These are phyloP conservation scores for Morinoia aosen DNA, from an alignment of 2,888 invertebrate genomes.

Conservation along the genomic window DNA sequence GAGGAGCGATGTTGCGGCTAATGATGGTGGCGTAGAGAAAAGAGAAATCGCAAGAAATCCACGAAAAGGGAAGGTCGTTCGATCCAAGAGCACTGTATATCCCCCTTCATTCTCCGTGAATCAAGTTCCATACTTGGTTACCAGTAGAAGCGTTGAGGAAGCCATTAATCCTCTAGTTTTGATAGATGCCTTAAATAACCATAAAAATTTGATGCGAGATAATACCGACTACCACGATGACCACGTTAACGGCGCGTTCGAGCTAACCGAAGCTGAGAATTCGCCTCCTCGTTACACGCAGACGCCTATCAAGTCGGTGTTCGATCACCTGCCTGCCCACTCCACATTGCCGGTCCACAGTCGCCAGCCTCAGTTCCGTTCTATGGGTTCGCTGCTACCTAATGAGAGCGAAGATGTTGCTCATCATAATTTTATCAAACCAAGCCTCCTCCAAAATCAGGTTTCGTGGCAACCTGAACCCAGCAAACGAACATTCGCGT, in stretches of 20 bases:
- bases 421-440: neutral
- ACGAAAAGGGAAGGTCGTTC: neutral
- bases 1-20: neutral
- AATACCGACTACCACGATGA: neutral
- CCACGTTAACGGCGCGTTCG: conserved; percentile 5
- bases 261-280: conserved; percentile 15
- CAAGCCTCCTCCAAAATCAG: neutral
- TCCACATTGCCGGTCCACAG: conserved; percentile 39
- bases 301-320: conserved; percentile 27
- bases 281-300: conserved; percentile 42
- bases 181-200: neutral
- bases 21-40: neutral
- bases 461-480: conserved; percentile 27
- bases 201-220: neutral
- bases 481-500: neutral
- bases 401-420: neutral
- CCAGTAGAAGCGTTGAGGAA: neutral
- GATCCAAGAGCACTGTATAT: conserved; percentile 40
- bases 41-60: neutral
- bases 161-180: conserved; percentile 14
- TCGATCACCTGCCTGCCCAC: conserved; percentile 30
- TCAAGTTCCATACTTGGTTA: neutral
- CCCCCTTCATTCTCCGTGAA: neutral
- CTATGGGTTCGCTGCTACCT: neutral
- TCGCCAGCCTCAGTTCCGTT: neutral